Conservation (phyloP, 2,888 invertebrate species). For the Macrophya annulata region DNA sequence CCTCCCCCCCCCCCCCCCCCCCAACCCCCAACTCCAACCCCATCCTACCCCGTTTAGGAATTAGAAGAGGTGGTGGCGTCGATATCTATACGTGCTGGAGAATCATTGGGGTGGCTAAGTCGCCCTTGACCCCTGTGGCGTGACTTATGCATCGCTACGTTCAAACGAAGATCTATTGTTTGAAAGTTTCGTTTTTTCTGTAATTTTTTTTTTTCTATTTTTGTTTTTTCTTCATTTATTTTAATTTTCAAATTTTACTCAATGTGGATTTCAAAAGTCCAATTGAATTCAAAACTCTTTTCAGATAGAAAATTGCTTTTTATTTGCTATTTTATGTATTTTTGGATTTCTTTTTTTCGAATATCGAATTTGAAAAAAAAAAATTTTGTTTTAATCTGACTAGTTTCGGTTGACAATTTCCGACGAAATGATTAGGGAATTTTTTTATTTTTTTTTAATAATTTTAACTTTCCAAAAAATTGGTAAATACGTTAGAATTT, state of each 20-base stretch:
- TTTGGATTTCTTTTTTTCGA: no score
- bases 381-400: no score
- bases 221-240: no score
- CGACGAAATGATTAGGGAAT: no score
- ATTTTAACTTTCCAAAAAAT: no score
- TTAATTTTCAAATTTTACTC: background rate
- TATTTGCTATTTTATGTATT: no score
- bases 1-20: background rate
- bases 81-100: slow-evolving; percentile 70
- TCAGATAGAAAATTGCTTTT: no score
- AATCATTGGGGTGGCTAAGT: slow-evolving; percentile 74
- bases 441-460: no score
- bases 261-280: background rate
- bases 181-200: background rate
- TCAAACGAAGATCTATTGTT: slow-evolving; percentile 75
- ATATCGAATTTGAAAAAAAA: no score
- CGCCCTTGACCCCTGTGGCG: slow-evolving; percentile 68
- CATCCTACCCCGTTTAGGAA: background rate
- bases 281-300: background rate
- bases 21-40: background rate
- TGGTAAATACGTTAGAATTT: no score
- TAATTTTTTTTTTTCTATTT: background rate
- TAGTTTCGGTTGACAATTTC: no score
- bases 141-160: slow-evolving; percentile 70
- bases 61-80: slow-evolving; percentile 25